Base-by-base conservation (phyloP, 2,797 vertebrate species). In the Enteromius thamalakanensis region DNA sequence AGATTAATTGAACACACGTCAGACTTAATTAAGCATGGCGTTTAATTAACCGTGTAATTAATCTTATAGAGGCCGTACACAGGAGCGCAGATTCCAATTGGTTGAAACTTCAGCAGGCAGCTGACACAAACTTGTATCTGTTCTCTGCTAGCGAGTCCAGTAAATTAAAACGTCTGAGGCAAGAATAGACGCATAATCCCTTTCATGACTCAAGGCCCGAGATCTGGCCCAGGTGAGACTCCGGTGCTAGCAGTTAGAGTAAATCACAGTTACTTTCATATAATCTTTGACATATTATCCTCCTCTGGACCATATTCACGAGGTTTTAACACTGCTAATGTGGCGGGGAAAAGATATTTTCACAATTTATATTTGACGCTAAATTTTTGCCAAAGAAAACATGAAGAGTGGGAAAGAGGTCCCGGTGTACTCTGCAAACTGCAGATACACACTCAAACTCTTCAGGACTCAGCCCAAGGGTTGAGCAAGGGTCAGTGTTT, bases 31-130 rank as follows among this genome's bases (percentile, higher is more conserved):
- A 95, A 94, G 93, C 93, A 94, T 92, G 91, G 90, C 90, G 89
- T 94, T 94, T 94, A 95, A 95, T 95, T 95, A 95, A 94, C 89
- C 94, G 93, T 94, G 92, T 95, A 95, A 95, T 95, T 95, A 94
- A 94, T 94, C 94, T 93, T 94, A 94, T 92, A 92, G 90, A 91
- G 91, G 91, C 93, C 91, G 89, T 91, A 93, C 90, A 90, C 90
- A 87, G 79, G 65, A 89, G 82, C n/a, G 84, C 80, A 55, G 81
- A 85, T 80, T 87, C 83, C 87, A 83, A 90, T 71, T 82, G 84
- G 85, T 79, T 92, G 91, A 92, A 92, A 90, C 89, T 91, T 93
- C 90, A 89, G 88, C 86, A 90, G 90, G 91, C 90, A 89, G 90
- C 90, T 89, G 82, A 83, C 86, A 90, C 88, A 85, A 34, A 70